Evolutionary conservation across 2,113 vertebrate genomes (phyloP).

Genomic region (Syngnathoides biaculeatus): DNA sequence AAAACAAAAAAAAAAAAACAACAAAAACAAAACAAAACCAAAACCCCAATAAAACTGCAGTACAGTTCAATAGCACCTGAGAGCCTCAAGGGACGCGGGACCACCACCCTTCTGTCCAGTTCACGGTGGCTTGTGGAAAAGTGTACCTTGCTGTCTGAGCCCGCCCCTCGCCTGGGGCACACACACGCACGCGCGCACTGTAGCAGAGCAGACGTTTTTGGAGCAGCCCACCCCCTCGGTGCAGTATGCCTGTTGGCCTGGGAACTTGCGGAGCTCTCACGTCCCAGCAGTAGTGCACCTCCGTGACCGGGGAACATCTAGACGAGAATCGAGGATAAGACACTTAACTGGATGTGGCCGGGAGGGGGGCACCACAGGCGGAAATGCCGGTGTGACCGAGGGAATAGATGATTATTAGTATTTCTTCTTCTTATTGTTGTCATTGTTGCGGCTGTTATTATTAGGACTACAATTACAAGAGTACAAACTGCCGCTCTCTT

Average conservation of each 20-base stretch:
- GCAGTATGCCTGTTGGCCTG: constrained; percentile 73
- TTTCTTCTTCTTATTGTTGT: background rate
- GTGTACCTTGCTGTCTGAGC: constrained; percentile 59
- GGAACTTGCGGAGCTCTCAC: constrained; percentile 63
- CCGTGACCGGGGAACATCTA: constrained; percentile 57
- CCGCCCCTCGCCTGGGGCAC: constrained; percentile 58
- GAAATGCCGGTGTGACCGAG: constrained; percentile 55
- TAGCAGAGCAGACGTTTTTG: constrained; percentile 55
- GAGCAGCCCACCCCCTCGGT: constrained; percentile 64
- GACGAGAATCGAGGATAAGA: constrained; percentile 61
- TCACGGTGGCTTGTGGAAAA: constrained; percentile 48
- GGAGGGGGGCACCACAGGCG: constrained; percentile 50
- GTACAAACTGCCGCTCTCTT: constrained; percentile 62
- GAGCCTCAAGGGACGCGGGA: too few relatives aligned
- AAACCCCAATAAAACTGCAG: too few relatives aligned
- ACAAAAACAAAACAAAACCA: too few relatives aligned
- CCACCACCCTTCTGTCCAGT: constrained; percentile 21
- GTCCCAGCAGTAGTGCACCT: constrained; percentile 60
- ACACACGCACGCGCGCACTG: constrained; percentile 24
- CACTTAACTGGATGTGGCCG: constrained; percentile 65
- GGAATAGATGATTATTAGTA: constrained; percentile 23
- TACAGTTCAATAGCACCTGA: background rate
- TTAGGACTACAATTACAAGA: constrained; percentile 45
- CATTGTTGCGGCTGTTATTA: background rate
- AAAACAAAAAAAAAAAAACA: too few relatives aligned